Evolutionary conservation across 2,888 invertebrate genomes (phyloP).

Genomic region (Criorhina ranunculi): DNA sequence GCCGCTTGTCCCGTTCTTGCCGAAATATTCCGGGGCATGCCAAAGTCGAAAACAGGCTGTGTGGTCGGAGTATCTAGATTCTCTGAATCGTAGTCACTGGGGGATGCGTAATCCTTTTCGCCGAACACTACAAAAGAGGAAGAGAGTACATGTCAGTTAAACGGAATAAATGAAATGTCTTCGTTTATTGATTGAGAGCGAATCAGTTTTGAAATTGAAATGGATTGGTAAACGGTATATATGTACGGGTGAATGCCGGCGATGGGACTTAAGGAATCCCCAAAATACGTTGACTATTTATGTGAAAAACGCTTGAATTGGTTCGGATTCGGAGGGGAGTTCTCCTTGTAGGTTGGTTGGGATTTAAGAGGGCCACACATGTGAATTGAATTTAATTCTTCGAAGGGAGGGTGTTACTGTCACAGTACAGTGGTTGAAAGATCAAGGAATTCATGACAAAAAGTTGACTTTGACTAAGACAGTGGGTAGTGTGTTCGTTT

Average conservation of each 20-base stretch:
- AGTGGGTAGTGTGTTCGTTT: too few relatives aligned
- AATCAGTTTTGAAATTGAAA: slow-evolving; percentile 59
- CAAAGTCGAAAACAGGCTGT: slow-evolving; percentile 70
- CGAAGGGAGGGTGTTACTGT: too few relatives aligned
- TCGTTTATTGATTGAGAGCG: slow-evolving; percentile 61
- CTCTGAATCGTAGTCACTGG: slow-evolving; percentile 59
- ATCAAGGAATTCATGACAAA: too few relatives aligned
- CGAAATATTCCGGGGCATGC: slow-evolving; percentile 73
- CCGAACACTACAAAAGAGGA: slow-evolving; percentile 51
- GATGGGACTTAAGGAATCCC: not conserved
- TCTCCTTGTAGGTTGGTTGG: not conserved
- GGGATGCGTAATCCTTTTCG: slow-evolving; percentile 56
- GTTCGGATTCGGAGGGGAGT: not conserved
- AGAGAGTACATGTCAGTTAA: slow-evolving; percentile 30
- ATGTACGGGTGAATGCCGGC: not conserved
- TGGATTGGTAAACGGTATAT: not conserved
- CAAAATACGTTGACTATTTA: not conserved
- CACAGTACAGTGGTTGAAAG: too few relatives aligned
- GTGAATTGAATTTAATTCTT: slow-evolving; percentile 28
- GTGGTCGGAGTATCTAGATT: slow-evolving; percentile 53
- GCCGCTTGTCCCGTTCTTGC: slow-evolving; percentile 71
- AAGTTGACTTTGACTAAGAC: too few relatives aligned
- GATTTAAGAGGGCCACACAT: not conserved
- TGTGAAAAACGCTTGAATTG: not conserved
- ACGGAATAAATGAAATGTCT: slow-evolving; percentile 54